Base-by-base conservation (phyloP, 2,113 vertebrate genomes). In the Tetrao urogallus region DNA sequence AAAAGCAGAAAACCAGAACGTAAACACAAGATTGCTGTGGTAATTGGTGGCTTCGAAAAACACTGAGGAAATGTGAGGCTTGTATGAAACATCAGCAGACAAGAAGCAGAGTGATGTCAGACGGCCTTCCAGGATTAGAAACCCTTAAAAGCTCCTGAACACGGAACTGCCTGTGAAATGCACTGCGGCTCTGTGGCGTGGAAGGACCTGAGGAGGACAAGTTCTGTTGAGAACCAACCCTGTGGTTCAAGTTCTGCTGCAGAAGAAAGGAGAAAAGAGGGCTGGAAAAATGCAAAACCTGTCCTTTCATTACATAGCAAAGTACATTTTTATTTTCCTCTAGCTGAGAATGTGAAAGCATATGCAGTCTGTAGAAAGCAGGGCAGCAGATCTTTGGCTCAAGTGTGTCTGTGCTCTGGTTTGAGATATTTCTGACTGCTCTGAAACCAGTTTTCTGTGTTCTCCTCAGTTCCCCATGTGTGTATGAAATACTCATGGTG, bases 51-150 rank as follows among this genome's bases (percentile, higher is more conserved):
- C 97, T 95, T 97, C 92, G 97, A 97, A 97, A 96, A 98, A 97
- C 95, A 96, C 95, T 97, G 97, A 98, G 98, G 99, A 99, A 99
- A 98, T 98, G 98, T 98, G 98, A 98, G 97, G 97, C 96, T 98
- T 97, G 98, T 98, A 98, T 95, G 97, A 98, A 98, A 98, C 98
- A 98, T 98, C 97, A 97, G 97, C 98, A 98, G 98, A 98, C 98
- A 96, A 97, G 97, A 98, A 98, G 94, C 92, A 93, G 97, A 95
- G 96, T 99, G 99, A 99, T 98, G 98, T 99, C 98, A 99, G 98
- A 94, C 65, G 82, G 95, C 97, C 98, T 97, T 98, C 98, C 99
- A 99, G 98, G 98, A 99, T 99, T 99, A 99, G 99, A 99, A 99
- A 97, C 98, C 98, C 99, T 99, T 99, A 99, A 99, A 99, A 99